Evolutionary conservation across 2,113 vertebrate species (phyloP).

Genomic region (Raphicerus campestris): DNA sequence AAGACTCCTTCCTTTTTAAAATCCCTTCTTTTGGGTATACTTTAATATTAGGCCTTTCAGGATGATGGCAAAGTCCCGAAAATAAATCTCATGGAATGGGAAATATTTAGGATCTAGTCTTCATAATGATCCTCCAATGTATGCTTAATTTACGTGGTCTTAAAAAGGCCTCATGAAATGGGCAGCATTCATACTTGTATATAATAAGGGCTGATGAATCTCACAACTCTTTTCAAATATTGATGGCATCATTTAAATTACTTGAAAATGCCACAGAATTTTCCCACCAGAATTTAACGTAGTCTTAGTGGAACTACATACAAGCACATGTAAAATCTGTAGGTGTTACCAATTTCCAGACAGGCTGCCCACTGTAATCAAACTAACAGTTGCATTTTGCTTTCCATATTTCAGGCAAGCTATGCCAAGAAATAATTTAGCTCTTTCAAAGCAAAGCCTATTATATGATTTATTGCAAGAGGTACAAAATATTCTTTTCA

Average conservation of each 20-base stretch:
- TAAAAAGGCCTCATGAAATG: background rate
- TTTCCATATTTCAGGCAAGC: conserved; percentile 28
- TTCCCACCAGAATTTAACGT: background rate
- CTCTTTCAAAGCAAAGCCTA: conserved; percentile 58
- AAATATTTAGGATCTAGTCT: background rate
- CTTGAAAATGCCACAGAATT: background rate
- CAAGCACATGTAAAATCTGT: background rate
- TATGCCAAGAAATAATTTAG: conserved; percentile 44
- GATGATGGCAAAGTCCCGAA: background rate
- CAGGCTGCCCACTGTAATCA: background rate
- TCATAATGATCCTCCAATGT: background rate
- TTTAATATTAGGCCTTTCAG: background rate
- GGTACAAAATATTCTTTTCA: conserved; percentile 53
- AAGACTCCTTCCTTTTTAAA: background rate
- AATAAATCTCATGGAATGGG: background rate
- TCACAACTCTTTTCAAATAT: background rate
- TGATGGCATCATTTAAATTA: conserved; percentile 32
- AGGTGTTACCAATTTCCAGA: conserved; percentile 31
- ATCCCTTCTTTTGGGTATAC: background rate
- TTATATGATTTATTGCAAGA: conserved; percentile 40
- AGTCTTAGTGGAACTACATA: background rate
- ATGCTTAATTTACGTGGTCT: background rate
- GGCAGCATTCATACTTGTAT: background rate
- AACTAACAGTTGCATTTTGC: conserved; percentile 24
- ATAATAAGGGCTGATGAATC: background rate